A percentile compares a stretch with the other conserved stretches of the same genome.
phyloP scores from a whole-genome alignment of 2,113 vertebrate genomes.

The Salminus brasiliensis region DNA sequence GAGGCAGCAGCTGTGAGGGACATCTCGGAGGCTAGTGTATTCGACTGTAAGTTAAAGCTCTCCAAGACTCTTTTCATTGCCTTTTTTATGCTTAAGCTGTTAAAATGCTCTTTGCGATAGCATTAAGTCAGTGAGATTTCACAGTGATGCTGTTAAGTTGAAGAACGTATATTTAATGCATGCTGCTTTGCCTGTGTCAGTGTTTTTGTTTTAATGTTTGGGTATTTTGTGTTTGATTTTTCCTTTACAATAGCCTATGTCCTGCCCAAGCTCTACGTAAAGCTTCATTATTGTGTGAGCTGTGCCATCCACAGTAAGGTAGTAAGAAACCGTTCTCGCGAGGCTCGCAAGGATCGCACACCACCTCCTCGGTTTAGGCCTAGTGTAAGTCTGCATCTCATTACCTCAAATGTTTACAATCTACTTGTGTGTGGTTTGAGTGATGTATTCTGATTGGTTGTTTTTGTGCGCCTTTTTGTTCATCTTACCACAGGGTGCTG shows the following conservation, averaged over 20 bases:
- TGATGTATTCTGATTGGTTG: not conserved
- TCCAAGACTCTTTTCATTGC: not conserved
- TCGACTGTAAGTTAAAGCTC: constrained; percentile 82
- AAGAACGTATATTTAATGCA: not conserved
- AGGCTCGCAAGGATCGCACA: constrained; percentile 92
- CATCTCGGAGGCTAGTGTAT: constrained; percentile 93
- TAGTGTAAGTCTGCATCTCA: constrained; percentile 69
- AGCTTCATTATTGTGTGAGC: constrained; percentile 95
- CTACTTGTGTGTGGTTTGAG: not conserved
- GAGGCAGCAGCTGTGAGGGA: constrained; percentile 93
- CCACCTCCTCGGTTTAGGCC: constrained; percentile 92
- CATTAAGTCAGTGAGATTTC: too few species aligned
- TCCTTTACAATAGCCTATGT: constrained; percentile 79
- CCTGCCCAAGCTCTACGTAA: constrained; percentile 94
- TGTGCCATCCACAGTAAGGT: constrained; percentile 97
- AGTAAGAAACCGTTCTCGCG: constrained; percentile 91
- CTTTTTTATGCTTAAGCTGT: not conserved
- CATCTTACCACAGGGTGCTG: constrained; percentile 75
- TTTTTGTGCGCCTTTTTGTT: not conserved
- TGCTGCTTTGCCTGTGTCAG: not conserved
- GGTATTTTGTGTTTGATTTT: not conserved
- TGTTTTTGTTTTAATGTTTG: not conserved
- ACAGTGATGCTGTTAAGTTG: not conserved
- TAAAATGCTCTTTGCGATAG: too few species aligned
- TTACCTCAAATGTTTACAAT: not conserved